phyloP scores from a whole-genome alignment of 2,888 invertebrate genomes.

The Octodonta nipae region DNA sequence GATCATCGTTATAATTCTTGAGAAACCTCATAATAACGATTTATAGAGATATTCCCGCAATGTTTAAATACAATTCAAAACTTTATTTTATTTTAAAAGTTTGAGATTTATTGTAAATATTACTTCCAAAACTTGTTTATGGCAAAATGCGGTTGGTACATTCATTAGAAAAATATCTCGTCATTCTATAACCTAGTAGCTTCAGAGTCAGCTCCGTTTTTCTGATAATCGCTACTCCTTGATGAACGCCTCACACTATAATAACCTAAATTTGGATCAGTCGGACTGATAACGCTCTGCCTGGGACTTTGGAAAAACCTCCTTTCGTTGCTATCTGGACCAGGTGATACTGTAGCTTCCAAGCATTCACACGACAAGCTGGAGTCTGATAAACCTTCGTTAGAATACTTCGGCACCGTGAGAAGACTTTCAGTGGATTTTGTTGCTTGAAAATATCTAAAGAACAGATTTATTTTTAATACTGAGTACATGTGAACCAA shows the following conservation, averaged over 20 bases:
- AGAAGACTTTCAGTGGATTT: constrained; percentile 73
- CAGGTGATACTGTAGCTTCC: constrained; percentile 25
- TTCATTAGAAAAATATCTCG: too few species aligned
- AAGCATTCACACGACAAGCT: constrained; percentile 61
- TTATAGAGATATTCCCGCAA: too few species aligned
- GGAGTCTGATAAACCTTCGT: constrained; percentile 49
- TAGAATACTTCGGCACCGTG: constrained; percentile 52
- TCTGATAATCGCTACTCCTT: constrained; percentile 39
- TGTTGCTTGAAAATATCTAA: constrained; percentile 46
- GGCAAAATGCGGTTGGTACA: too few species aligned
- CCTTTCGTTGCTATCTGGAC: constrained; percentile 23
- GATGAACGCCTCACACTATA: constrained; percentile 31
- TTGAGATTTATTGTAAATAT: too few species aligned
- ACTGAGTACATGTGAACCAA: too few species aligned
- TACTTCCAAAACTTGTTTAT: too few species aligned
- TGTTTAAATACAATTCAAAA: too few species aligned
- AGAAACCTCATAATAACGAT: too few species aligned
- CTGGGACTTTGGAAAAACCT: constrained; percentile 33
- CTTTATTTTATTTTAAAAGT: too few species aligned
- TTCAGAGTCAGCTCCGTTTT: constrained; percentile 51
- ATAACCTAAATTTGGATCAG: constrained; percentile 35
- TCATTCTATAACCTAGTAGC: constrained; percentile 59
- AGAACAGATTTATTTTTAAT: constrained; percentile 2
- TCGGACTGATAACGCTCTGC: constrained; percentile 32
- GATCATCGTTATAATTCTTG: too few species aligned